phyloP scores from a whole-genome alignment of 2,113 vertebrate genomes.

The Otocyon megalotis region DNA sequence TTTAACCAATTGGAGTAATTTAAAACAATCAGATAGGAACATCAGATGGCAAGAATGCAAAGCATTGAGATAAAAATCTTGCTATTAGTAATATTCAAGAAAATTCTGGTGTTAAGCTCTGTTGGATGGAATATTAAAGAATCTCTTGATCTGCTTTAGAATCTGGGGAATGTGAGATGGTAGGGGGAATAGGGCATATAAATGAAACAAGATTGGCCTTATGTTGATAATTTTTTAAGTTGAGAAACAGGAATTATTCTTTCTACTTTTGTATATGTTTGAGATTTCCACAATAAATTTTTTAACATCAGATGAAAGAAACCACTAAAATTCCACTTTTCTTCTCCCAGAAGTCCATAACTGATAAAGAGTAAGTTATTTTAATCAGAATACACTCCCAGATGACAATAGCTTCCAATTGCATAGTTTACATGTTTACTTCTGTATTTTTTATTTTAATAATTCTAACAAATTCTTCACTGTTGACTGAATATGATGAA shows the following conservation, averaged over 20 bases:
- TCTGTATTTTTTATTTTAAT: not conserved
- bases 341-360: not conserved
- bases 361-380: not conserved
- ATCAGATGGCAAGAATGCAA: constrained; percentile 76
- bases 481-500: not conserved
- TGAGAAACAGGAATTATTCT: not conserved
- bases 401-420: not conserved
- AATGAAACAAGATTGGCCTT: not conserved
- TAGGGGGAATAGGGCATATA: not conserved
- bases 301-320: not conserved
- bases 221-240: not conserved
- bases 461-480: not conserved
- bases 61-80: constrained; percentile 22
- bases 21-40: constrained; percentile 47
- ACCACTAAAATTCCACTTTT: not conserved
- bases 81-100: not conserved
- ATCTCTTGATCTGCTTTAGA: constrained; percentile 43
- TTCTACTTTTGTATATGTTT: not conserved
- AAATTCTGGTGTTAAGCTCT: not conserved
- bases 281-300: not conserved
- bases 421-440: not conserved
- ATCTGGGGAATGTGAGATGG: not conserved
- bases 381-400: not conserved
- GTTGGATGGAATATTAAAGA: not conserved
- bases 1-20: constrained; percentile 47